Evolutionary conservation across 1,140 invertebrate species (phyloP), one percentile per base, ranked within the genome.

Genomic region (Trachymyrmex cornetzi): DNA sequence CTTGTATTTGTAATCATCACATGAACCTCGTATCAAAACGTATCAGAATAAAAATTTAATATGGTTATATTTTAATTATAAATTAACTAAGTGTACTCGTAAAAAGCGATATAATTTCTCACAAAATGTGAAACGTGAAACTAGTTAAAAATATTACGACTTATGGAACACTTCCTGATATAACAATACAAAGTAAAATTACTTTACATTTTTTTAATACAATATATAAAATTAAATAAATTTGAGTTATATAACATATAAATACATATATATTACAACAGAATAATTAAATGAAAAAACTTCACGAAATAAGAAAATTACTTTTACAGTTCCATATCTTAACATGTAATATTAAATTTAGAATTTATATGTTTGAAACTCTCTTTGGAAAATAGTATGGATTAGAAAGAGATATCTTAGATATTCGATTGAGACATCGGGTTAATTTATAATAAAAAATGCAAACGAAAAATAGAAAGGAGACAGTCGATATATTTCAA

Each of bases 401-500:
- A 59, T 57, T 4, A 24, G 19, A 57, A 27, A 44, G 38, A 61
- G 9, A 72, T n/a, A 44, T 48, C 6, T 7, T 50, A 81, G 34
- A 57, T 59, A 38, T 57, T 24, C 19, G 38, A 59, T 59, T 48
- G 53, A 82, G 34, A 48, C 61, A 82, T 48, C 24, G 14, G 1
- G 19, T 34, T 72, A 59, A 82, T 3, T 24, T 71, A 19, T 22
- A 53, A 48, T 72, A 16, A 48, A 82, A 30, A 48, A 27, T 27
- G 1, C 34, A 27, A 34, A 27, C 12, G 6, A 9, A 59, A 48
- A 48, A 69, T 74, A 72, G 6, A 11, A 72, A 30, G 0, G 72
- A 59, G 55, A 72, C 34, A 48, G 55, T 59, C 53, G 24, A 82
- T 74, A 82, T 22, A 48, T 74, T 72, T 38, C n/a, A 59, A 74